These are phyloP conservation scores for Delia radicum DNA, from an alignment of 1,140 invertebrate species.

Conservation along the genomic window DNA sequence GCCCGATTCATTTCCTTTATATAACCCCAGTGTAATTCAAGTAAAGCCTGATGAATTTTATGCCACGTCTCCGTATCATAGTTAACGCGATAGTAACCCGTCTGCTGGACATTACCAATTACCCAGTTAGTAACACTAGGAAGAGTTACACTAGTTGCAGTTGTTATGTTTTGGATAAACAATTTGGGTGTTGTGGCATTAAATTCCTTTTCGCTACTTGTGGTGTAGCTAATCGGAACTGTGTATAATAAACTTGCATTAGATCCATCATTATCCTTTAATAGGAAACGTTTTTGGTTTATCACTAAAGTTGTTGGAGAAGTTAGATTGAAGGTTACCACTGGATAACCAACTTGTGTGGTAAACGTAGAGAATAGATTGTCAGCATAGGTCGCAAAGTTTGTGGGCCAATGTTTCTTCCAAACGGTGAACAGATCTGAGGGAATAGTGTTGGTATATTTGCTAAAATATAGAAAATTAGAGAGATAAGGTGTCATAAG, in stretches of 20 bases:
- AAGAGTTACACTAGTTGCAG: constrained; percentile 24
- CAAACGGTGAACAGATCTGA: constrained; percentile 65
- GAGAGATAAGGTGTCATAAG: background rate
- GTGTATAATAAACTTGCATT: constrained; percentile 57
- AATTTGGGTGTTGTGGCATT: constrained; percentile 56
- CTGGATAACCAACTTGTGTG: constrained; percentile 72
- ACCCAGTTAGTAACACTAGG: constrained; percentile 59
- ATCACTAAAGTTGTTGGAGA: constrained; percentile 34
- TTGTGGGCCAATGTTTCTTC: constrained; percentile 53
- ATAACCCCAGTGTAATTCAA: constrained; percentile 55
- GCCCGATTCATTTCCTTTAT: constrained; percentile 74
- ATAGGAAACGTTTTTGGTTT: constrained; percentile 59
- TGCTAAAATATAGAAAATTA: constrained; percentile 25
- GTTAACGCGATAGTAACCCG: constrained; percentile 78
- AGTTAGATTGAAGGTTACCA: constrained; percentile 60
- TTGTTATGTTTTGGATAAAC: constrained; percentile 52
- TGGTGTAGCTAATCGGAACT: constrained; percentile 65
- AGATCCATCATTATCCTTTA: constrained; percentile 52
- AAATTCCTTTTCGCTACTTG: constrained; percentile 59
- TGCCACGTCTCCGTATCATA: constrained; percentile 73
- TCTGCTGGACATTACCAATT: constrained; percentile 68
- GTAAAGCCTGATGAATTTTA: constrained; percentile 60
- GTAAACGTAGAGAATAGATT: constrained; percentile 71
- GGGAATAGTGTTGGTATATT: constrained; percentile 59
- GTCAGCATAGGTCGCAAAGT: constrained; percentile 31